Evolutionary conservation across 1,140 invertebrate species (phyloP).

Genomic region (Ladona fulva): DNA sequence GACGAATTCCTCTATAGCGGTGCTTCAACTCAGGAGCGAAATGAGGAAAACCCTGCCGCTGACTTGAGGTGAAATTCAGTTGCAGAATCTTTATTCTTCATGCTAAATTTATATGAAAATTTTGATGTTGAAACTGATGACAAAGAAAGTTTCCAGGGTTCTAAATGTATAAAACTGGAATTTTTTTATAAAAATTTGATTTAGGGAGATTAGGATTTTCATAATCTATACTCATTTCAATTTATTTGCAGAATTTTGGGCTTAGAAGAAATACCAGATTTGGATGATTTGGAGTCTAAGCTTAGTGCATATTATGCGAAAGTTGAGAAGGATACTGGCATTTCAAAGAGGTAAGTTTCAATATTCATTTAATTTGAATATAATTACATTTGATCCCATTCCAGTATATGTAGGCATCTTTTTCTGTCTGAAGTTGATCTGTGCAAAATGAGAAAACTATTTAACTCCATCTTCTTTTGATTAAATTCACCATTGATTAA

Average conservation of each 20-base stretch:
- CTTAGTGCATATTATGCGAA: constrained; percentile 67
- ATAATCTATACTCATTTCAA: not conserved
- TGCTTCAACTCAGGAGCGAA: not conserved
- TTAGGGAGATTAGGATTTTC: too few species aligned
- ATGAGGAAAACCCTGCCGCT: not conserved
- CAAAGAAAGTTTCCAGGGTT: too few species aligned
- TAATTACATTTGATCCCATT: too few species aligned
- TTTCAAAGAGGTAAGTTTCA: constrained; percentile 42
- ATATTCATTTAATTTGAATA: too few species aligned
- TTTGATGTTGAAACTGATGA: too few species aligned
- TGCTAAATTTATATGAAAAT: too few species aligned
- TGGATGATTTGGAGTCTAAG: constrained; percentile 67
- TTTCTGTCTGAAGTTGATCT: not conserved
- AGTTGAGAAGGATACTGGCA: constrained; percentile 54
- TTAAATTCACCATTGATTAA: not conserved
- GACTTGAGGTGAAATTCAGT: not conserved
- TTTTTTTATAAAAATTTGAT: too few species aligned
- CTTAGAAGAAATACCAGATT: constrained; percentile 39
- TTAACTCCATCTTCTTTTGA: too few species aligned
- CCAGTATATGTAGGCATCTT: not conserved
- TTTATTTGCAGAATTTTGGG: not conserved
- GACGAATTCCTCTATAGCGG: constrained; percentile 25
- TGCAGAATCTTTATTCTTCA: too few species aligned
- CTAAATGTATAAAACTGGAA: too few species aligned
- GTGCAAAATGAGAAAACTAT: too few species aligned